phyloP scores from a whole-genome alignment of 2,113 vertebrate species.

The Lepisosteus oculatus region DNA sequence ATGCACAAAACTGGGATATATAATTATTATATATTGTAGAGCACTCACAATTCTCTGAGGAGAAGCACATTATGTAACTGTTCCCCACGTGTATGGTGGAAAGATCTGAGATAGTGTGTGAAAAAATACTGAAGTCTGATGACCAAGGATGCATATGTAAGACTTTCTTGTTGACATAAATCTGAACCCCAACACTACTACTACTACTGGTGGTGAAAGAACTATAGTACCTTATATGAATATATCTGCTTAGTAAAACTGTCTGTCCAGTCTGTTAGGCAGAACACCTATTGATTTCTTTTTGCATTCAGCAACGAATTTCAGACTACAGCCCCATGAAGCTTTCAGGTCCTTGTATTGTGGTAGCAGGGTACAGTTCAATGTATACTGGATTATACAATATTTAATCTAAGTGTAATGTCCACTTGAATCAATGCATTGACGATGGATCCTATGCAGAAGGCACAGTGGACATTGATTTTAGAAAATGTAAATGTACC shows the following conservation, averaged over 20 bases:
- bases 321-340: constrained; percentile 17
- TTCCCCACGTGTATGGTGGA: too few relatives aligned
- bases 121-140: too few relatives aligned
- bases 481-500: too few relatives aligned
- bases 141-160: too few relatives aligned
- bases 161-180: not conserved
- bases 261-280: constrained; percentile 19
- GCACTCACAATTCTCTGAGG: too few relatives aligned
- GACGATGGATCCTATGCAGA: too few relatives aligned
- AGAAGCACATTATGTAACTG: too few relatives aligned
- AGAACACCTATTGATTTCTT: constrained; percentile 20
- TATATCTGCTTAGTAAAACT: not conserved
- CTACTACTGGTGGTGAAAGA: not conserved
- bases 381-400: not conserved
- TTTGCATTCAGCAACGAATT: constrained; percentile 30
- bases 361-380: not conserved
- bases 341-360: not conserved
- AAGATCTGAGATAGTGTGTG: too few relatives aligned
- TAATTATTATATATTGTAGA: too few relatives aligned
- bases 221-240: not conserved
- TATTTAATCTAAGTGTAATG: not conserved
- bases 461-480: too few relatives aligned
- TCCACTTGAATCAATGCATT: not conserved
- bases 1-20: too few relatives aligned
- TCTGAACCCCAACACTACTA: not conserved